These are phyloP conservation scores for Synanthedon andrenaeformis DNA, from an alignment of 2,888 invertebrate species.

Conservation along the genomic window DNA sequence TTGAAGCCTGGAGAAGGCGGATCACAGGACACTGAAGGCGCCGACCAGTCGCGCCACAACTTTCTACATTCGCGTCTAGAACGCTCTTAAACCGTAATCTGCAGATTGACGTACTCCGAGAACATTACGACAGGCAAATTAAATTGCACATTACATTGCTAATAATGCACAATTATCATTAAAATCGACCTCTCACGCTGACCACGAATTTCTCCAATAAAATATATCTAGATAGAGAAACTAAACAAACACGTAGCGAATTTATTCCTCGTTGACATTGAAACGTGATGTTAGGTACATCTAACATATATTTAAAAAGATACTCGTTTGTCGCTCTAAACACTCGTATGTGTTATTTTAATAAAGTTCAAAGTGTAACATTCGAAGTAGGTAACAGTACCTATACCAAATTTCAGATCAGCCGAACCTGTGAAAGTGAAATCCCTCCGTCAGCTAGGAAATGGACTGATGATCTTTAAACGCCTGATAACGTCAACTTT, in stretches of 20 bases:
- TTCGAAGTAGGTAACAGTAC: too few species aligned
- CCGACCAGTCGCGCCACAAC: conserved; percentile 66
- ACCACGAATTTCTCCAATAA: conserved; percentile 3
- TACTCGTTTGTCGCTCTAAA: too few species aligned
- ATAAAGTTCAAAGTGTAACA: too few species aligned
- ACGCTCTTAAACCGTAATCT: conserved; percentile 66
- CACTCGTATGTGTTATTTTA: too few species aligned
- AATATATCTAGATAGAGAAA: neutral
- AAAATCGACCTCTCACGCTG: conserved; percentile 3
- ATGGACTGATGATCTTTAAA: too few species aligned
- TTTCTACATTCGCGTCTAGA: conserved; percentile 68
- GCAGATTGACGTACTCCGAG: conserved; percentile 61
- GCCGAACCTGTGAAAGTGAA: too few species aligned
- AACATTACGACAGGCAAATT: conserved; percentile 62
- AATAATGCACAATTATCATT: conserved; percentile 27
- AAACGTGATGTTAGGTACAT: too few species aligned
- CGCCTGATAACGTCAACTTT: too few species aligned
- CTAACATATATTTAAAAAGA: too few species aligned
- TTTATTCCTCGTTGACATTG: neutral
- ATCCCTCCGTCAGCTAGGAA: too few species aligned
- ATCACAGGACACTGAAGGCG: conserved; percentile 65
- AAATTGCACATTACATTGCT: conserved; percentile 47
- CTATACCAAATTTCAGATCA: too few species aligned
- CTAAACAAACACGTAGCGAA: neutral
- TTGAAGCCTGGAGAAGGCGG: conserved; percentile 60